Percentiles rank a stretch among this genome's conserved stretches.
phyloP scores from a whole-genome alignment of 2,113 vertebrate species.

The Festucalex cinctus region DNA sequence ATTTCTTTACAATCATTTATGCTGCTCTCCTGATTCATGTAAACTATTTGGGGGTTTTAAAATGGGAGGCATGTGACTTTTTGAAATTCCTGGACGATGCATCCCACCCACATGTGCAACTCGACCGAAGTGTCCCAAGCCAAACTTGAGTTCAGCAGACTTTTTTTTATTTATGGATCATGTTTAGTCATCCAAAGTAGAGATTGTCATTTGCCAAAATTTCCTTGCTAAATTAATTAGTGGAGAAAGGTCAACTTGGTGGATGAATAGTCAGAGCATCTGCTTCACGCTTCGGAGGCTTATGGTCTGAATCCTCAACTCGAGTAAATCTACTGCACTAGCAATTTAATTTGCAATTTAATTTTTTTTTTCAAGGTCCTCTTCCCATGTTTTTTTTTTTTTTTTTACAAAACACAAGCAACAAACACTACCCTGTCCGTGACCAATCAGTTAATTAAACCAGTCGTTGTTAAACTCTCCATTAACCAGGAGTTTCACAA shows the following conservation, averaged over 20 bases:
- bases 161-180: background rate
- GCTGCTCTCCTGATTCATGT: background rate
- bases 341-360: no score
- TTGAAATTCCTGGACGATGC: constrained; percentile 41
- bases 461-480: no score
- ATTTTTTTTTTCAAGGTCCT: no score
- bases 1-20: background rate
- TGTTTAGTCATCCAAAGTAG: no score
- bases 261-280: background rate
- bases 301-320: no score
- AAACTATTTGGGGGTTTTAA: constrained; percentile 24
- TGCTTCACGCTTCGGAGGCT: background rate
- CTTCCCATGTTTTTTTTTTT: no score
- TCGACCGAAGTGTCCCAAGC: constrained; percentile 10
- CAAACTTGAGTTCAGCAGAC: constrained; percentile 2
- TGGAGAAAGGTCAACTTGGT: no score
- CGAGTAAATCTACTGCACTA: no score
- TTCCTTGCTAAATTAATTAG: no score
- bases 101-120: constrained; percentile 34
- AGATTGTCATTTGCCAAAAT: background rate
- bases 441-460: background rate
- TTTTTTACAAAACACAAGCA: no score
- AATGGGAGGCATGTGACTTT: constrained; percentile 24
- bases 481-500: constrained; percentile 6
- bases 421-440: no score